Percentiles rank a stretch among this genome's conserved stretches.
Evolutionary conservation across 2,888 invertebrate species (phyloP).

Genomic region (Ptycholaimellus sp.): DNA sequence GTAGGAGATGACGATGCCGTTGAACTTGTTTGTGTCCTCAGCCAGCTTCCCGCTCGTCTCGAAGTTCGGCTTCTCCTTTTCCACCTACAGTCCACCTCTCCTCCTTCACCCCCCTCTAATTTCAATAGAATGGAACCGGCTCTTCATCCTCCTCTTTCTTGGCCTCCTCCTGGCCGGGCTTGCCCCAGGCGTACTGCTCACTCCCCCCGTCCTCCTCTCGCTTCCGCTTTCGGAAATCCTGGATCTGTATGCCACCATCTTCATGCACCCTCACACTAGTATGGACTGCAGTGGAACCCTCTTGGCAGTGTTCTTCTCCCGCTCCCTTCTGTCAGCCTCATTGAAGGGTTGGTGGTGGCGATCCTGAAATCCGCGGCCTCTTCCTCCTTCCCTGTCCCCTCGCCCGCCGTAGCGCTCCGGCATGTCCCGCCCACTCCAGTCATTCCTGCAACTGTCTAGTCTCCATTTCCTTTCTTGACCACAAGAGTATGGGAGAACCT

Average conservation of each 20-base stretch:
- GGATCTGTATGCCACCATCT: not conserved
- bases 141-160: constrained; percentile 1
- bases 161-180: not conserved
- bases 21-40: constrained; percentile 79
- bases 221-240: not conserved
- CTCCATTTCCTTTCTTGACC: not conserved
- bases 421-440: not conserved
- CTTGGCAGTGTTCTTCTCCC: not conserved
- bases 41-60: constrained; percentile 75
- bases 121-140: too few relatives aligned
- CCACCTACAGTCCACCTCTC: too few relatives aligned
- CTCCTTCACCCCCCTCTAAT: too few relatives aligned
- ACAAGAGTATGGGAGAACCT: too few relatives aligned
- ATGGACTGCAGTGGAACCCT: not conserved
- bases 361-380: not conserved
- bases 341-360: not conserved
- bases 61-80: constrained; percentile 39
- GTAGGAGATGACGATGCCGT: constrained; percentile 89
- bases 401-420: not conserved
- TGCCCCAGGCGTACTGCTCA: not conserved
- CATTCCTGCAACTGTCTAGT: not conserved
- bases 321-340: not conserved
- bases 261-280: not conserved
- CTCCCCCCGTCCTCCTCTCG: not conserved
- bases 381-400: not conserved